Evolutionary conservation across 2,888 invertebrate genomes (phyloP).

Genomic region (Tenthredo distinguenda): DNA sequence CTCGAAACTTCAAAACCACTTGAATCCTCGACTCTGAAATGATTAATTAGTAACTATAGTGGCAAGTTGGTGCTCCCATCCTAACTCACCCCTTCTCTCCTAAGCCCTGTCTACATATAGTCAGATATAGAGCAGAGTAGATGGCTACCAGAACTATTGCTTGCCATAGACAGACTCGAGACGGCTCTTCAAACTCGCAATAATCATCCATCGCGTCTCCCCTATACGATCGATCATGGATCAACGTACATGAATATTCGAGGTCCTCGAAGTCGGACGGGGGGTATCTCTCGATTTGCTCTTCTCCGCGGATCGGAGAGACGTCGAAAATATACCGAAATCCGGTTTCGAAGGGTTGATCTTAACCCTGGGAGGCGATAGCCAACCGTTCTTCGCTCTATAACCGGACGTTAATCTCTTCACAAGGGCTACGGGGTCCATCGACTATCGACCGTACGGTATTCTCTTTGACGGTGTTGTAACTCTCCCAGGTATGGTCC

Average conservation of each 20-base stretch:
- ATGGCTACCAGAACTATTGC: slow-evolving; percentile 8
- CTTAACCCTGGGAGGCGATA: background rate
- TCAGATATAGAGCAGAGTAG: background rate
- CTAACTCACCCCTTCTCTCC: slow-evolving; percentile 4
- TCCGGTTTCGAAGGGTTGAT: slow-evolving; percentile 9
- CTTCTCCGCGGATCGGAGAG: background rate
- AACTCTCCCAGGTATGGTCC: background rate
- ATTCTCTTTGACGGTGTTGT: slow-evolving; percentile 68
- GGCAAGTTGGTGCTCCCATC: slow-evolving; percentile 48
- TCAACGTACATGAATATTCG: background rate
- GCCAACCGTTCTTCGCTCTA: slow-evolving; percentile 44
- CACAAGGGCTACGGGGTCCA: slow-evolving; percentile 70
- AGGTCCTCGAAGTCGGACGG: background rate
- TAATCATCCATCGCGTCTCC: background rate
- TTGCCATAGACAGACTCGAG: background rate
- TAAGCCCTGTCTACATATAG: slow-evolving; percentile 43
- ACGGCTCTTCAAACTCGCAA: background rate
- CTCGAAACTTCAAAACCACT: slow-evolving; percentile 66
- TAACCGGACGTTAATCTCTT: slow-evolving; percentile 67
- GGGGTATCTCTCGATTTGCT: background rate
- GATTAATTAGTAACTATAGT: slow-evolving; percentile 62
- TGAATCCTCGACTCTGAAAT: slow-evolving; percentile 65
- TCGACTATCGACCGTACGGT: slow-evolving; percentile 67
- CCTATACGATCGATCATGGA: background rate
- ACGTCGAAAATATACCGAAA: background rate